Percentiles rank a stretch among this genome's conserved stretches.
These are phyloP conservation scores for Spisula solida DNA, from an alignment of 2,888 invertebrate species.

Conservation along the genomic window DNA sequence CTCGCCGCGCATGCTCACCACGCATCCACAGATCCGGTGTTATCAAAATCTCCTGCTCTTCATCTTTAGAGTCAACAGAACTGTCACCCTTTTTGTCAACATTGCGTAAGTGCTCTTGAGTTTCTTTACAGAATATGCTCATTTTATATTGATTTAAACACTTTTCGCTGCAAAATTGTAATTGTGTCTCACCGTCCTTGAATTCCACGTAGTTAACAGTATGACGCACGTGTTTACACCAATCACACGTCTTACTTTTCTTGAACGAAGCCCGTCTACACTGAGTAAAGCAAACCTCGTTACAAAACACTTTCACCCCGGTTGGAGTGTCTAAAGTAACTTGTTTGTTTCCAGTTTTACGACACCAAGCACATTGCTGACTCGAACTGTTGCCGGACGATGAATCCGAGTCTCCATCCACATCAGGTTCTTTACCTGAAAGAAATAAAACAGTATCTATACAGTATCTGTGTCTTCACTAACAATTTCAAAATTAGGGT, in stretches of 20 bases:
- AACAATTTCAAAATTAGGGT: no score
- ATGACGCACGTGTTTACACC: conserved; percentile 96
- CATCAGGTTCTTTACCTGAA: not conserved
- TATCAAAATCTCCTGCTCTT: conserved; percentile 89
- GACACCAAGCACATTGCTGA: conserved; percentile 87
- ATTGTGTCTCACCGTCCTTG: conserved; percentile 95
- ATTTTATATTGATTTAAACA: conserved; percentile 98
- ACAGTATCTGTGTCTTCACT: not conserved
- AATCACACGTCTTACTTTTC: conserved; percentile 95
- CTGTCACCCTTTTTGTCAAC: conserved; percentile 87
- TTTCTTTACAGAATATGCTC: conserved; percentile 98
- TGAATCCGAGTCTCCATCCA: not conserved
- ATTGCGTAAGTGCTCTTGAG: conserved; percentile 94
- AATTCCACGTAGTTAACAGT: conserved; percentile 97
- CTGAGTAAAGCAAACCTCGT: conserved; percentile 96
- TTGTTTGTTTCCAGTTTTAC: conserved; percentile 86
- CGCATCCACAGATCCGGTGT: conserved; percentile 96
- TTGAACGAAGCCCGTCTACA: conserved; percentile 96
- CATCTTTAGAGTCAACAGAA: conserved; percentile 61
- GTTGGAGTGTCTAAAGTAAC: conserved; percentile 85
- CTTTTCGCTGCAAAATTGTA: conserved; percentile 96
- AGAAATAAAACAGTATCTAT: not conserved
- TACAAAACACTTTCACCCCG: conserved; percentile 91
- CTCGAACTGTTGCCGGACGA: conserved; percentile 22
- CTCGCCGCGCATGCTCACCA: conserved; percentile 54